These are phyloP conservation scores for Drosophila serrata DNA, from an alignment of 1,140 invertebrate species.

Conservation along the genomic window DNA sequence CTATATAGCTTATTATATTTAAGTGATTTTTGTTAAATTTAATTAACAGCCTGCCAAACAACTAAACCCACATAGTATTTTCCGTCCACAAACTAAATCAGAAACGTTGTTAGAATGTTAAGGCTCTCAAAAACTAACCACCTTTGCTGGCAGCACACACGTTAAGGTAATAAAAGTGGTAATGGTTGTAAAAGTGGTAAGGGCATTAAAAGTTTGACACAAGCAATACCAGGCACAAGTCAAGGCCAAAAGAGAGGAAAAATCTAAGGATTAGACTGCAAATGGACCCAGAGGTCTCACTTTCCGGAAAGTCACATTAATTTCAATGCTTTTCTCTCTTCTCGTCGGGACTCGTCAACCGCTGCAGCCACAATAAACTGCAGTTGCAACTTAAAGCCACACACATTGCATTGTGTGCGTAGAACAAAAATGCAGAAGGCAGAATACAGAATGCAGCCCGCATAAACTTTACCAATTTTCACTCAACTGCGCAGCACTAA, in stretches of 20 bases:
- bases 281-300: constrained; percentile 7
- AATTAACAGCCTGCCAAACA: background rate
- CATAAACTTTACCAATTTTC: constrained; percentile 79
- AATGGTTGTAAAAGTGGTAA: constrained; percentile 15
- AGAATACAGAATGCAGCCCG: constrained; percentile 35
- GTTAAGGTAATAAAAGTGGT: constrained; percentile 24
- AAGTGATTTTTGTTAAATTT: no score
- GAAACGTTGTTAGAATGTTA: background rate
- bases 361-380: constrained; percentile 62
- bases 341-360: constrained; percentile 19
- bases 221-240: constrained; percentile 26
- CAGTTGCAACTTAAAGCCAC: constrained; percentile 50
- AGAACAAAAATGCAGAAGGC: constrained; percentile 35
- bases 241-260: background rate
- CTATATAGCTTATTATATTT: no score
- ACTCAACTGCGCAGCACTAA: constrained; percentile 66
- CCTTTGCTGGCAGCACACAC: background rate
- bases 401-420: constrained; percentile 51
- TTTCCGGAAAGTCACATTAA: constrained; percentile 23
- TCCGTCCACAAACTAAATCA: background rate
- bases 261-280: constrained; percentile 21
- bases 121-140: constrained; percentile 4
- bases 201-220: constrained; percentile 28
- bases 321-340: constrained; percentile 15
- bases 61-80: background rate